Percentiles rank a stretch among this genome's conserved stretches.
These are phyloP conservation scores for Heliconius aoede DNA, from an alignment of 2,888 invertebrate species.

Conservation along the genomic window DNA sequence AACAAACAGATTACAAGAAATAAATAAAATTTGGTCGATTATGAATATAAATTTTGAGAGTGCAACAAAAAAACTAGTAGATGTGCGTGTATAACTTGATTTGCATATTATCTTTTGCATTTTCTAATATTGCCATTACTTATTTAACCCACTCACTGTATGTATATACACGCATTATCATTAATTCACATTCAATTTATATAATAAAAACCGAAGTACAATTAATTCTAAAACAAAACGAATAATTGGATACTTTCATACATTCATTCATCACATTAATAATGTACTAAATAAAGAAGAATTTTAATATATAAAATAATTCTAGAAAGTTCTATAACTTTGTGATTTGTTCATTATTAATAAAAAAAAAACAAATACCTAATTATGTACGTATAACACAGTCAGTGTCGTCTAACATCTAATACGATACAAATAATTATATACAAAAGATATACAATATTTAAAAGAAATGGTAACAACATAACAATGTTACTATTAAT, in stretches of 20 bases:
- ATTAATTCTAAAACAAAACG: neutral
- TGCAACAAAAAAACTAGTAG: constrained; percentile 23
- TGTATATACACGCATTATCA: neutral
- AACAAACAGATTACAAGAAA: constrained; percentile 51
- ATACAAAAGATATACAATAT: neutral
- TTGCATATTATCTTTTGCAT: neutral
- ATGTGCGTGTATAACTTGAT: constrained; percentile 12
- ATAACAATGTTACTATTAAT: neutral
- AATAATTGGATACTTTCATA: neutral
- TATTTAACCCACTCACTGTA: neutral
- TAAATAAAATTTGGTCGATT: constrained; percentile 57
- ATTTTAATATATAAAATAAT: neutral
- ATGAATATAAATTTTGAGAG: constrained; percentile 9
- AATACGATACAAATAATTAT: constrained; percentile 24
- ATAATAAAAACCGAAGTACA: constrained; percentile 10
- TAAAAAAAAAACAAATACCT: neutral
- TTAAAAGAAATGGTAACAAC: constrained; percentile 24
- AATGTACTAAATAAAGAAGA: neutral
- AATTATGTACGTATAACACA: constrained; percentile 13
- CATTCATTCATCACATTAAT: neutral
- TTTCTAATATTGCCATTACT: neutral
- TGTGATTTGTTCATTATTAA: constrained; percentile 17
- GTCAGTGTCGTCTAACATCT: neutral
- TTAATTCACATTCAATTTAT: neutral
- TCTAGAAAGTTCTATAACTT: constrained; percentile 3